A percentile compares a stretch with the other conserved stretches of the same genome.
Conservation (phyloP, 2,113 vertebrate species). For the Drymodes brunneopygia region DNA sequence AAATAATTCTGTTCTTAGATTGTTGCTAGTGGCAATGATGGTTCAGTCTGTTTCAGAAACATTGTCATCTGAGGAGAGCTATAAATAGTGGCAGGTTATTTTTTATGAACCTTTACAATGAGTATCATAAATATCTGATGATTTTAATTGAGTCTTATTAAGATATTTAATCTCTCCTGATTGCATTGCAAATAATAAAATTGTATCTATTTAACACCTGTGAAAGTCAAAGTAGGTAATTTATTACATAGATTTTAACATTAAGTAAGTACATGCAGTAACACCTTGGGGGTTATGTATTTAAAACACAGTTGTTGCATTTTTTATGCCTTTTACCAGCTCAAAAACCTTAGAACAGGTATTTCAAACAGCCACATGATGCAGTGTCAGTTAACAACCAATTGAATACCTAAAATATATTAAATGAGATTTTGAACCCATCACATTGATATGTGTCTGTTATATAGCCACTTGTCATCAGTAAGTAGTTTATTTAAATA, state of each 20-base stretch:
- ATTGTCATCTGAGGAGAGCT: neutral
- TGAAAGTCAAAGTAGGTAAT: slow-evolving; percentile 19
- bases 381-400: slow-evolving; percentile 12
- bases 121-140: slow-evolving; percentile 51
- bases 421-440: slow-evolving; percentile 42
- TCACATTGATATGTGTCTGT: slow-evolving; percentile 33
- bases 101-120: slow-evolving; percentile 14
- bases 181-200: slow-evolving; percentile 48
- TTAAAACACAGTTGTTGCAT: slow-evolving; percentile 4
- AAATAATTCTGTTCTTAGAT: neutral
- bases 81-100: slow-evolving; percentile 7
- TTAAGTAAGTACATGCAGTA: slow-evolving; percentile 24
- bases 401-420: slow-evolving; percentile 18
- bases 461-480: slow-evolving; percentile 29
- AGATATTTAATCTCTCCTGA: slow-evolving; percentile 46
- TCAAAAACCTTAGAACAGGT: neutral
- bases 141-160: slow-evolving; percentile 62
- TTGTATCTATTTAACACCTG: slow-evolving; percentile 21
- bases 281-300: neutral
- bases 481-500: slow-evolving; percentile 39
- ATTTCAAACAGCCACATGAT: neutral
- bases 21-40: neutral
- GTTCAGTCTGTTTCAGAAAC: slow-evolving; percentile 1
- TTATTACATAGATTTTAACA: slow-evolving; percentile 15
- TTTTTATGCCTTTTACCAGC: neutral